Evolutionary conservation across 2,888 invertebrate genomes (phyloP).

Genomic region (Tridacna crocea): DNA sequence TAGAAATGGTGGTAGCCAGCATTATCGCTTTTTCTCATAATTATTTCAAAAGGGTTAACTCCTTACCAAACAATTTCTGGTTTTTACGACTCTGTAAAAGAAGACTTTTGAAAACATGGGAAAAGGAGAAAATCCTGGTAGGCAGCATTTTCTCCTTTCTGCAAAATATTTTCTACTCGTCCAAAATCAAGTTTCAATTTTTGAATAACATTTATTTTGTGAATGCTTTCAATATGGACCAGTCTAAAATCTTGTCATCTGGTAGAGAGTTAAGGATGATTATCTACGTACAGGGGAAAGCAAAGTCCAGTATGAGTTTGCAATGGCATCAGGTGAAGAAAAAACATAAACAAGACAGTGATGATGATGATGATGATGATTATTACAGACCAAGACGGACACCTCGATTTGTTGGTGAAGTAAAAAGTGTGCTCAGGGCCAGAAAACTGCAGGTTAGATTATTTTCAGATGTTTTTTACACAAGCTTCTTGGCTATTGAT

Average conservation of each 20-base stretch:
- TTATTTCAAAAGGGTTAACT: background rate
- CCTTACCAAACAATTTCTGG: too few species aligned
- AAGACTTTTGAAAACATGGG: too few species aligned
- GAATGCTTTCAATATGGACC: too few species aligned
- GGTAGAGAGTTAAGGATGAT: too few species aligned
- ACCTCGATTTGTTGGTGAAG: constrained; percentile 68
- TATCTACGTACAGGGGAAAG: constrained; percentile 68
- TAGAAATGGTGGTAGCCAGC: background rate
- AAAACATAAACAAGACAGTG: constrained; percentile 34
- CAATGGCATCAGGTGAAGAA: constrained; percentile 70
- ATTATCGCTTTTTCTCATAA: background rate
- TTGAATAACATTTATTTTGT: too few species aligned
- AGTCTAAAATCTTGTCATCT: too few species aligned
- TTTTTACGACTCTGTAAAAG: too few species aligned
- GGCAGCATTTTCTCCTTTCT: too few species aligned
- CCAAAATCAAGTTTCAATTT: too few species aligned
- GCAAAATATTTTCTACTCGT: too few species aligned
- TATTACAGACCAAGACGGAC: constrained; percentile 21
- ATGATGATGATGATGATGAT: constrained; percentile 41
- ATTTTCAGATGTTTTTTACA: background rate
- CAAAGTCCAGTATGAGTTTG: constrained; percentile 66
- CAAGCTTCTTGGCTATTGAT: too few species aligned
- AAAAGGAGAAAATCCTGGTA: too few species aligned
- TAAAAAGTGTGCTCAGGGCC: constrained; percentile 73
- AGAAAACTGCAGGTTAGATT: constrained; percentile 76